These are phyloP conservation scores for Drosophila sturtevanti DNA, from an alignment of 1,140 invertebrate species.

Conservation along the genomic window DNA sequence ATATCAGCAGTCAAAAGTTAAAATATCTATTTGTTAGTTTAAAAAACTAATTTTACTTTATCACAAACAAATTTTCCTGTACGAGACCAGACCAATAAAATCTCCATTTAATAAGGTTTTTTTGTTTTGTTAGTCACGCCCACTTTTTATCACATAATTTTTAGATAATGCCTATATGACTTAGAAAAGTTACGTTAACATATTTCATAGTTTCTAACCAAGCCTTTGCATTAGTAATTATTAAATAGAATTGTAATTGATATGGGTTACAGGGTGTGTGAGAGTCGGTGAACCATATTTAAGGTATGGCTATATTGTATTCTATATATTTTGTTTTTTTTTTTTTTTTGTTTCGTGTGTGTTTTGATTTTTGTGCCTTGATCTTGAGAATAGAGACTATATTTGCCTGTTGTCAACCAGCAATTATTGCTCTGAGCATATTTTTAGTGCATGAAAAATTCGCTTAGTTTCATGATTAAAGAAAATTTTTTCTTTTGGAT, in stretches of 20 bases:
- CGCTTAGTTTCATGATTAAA: constrained; percentile 10
- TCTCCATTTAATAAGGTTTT: background rate
- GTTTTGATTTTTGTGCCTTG: constrained; percentile 67
- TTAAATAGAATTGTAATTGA: too few relatives aligned
- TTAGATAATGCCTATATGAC: too few relatives aligned
- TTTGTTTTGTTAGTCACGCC: too few relatives aligned
- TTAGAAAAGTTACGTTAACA: too few relatives aligned
- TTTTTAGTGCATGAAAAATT: constrained; percentile 65
- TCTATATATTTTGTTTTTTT: background rate
- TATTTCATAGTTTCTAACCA: too few relatives aligned
- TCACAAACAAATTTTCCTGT: background rate
- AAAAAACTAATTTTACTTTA: too few relatives aligned
- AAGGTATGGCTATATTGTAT: background rate
- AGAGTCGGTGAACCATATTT: background rate
- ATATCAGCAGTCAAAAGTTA: too few relatives aligned
- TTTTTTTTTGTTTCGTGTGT: constrained; percentile 73
- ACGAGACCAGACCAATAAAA: constrained; percentile 35
- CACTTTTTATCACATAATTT: too few relatives aligned
- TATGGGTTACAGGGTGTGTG: background rate
- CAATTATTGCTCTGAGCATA: constrained; percentile 47
- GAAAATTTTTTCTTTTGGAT: background rate
- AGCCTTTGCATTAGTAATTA: too few relatives aligned
- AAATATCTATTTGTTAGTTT: too few relatives aligned
- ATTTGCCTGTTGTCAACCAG: constrained; percentile 70
- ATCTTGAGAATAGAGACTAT: constrained; percentile 65